These are phyloP conservation scores for Griposia aprilina DNA, from an alignment of 2,888 invertebrate species.

Conservation along the genomic window DNA sequence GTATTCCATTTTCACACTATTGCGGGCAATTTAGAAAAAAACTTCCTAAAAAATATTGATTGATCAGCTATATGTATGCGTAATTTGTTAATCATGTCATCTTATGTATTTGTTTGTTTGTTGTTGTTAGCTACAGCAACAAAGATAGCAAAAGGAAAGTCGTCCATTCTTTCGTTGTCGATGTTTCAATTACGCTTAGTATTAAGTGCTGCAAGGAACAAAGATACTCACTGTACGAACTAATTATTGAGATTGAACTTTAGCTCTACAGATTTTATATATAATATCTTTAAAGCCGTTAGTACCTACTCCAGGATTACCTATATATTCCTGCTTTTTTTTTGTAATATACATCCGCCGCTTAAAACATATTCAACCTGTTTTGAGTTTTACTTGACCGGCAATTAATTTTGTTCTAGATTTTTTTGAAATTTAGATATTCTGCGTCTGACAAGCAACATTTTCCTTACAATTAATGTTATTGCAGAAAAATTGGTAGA, in stretches of 20 bases:
- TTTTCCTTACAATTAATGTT: too few relatives aligned
- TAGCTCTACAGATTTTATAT: neutral
- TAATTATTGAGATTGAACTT: slow-evolving; percentile 34
- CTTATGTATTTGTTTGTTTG: too few relatives aligned
- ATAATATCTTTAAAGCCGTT: neutral
- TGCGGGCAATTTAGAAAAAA: neutral
- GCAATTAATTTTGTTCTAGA: too few relatives aligned
- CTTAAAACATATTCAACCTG: too few relatives aligned
- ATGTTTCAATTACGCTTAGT: slow-evolving; percentile 10
- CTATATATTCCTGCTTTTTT: too few relatives aligned
- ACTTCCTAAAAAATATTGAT: neutral
- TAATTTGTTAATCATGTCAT: neutral
- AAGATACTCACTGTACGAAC: slow-evolving; percentile 1
- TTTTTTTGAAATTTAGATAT: too few relatives aligned
- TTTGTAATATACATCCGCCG: too few relatives aligned
- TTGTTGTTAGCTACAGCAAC: too few relatives aligned
- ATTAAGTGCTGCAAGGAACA: slow-evolving; percentile 28
- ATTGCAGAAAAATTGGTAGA: too few relatives aligned
- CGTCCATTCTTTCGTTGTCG: neutral
- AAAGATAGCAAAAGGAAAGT: slow-evolving; percentile 8
- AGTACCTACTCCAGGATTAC: too few relatives aligned
- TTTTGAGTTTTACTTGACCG: too few relatives aligned
- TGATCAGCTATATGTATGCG: neutral
- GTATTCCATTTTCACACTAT: neutral
- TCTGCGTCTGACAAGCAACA: too few relatives aligned